Evolutionary conservation across 1,140 invertebrate species (phyloP), one percentile per base, ranked within the genome.

Genomic region (Drosophila carrolli): DNA sequence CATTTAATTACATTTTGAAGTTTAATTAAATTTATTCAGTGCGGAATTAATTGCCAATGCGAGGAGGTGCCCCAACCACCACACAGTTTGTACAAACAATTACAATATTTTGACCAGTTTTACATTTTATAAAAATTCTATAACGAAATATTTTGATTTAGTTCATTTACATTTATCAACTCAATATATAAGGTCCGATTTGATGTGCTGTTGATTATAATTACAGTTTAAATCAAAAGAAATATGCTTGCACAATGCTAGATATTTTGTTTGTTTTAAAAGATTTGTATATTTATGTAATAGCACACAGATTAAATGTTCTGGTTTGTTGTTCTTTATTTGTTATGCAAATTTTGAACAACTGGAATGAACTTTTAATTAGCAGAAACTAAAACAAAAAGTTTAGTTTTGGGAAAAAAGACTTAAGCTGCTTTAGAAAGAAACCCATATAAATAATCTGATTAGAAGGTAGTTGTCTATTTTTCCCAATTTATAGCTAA

Each of bases 11-110:
- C 68, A 75, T 84, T 89, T 88, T 66, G 77, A 79, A 68, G 79
- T 88, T 89, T 88, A 88, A 88, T 88, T 89, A 72, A 89, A 88
- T 89, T 89, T 83, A 88, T 84, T 77, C 78, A 89, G 75, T 59
- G 62, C 53, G 71, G 59, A 82, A 80, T 80, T 75, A 71, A 84
- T 83, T 82, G 78, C 54, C 78, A 86, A 67, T 74, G 77, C 60
- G 75, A 75, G 75, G 56, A 57, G 54, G 27, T 35, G 9, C 48
- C 35, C 35, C 23, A n/a, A 7, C 19, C 10, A 38, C 23, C 23
- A 23, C 23, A 23, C 23, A 23, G 23, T 23, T 0, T 23, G 23
- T 27, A 32, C n/a, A 50, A 50, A 32, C 27, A 50, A 50, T 47
- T 47, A 47, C 23, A 32, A 38, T 57, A 58, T 32, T 16, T 51